These are phyloP conservation scores for Phyto melanocephala DNA, from an alignment of 2,888 invertebrate genomes.

Conservation along the genomic window DNA sequence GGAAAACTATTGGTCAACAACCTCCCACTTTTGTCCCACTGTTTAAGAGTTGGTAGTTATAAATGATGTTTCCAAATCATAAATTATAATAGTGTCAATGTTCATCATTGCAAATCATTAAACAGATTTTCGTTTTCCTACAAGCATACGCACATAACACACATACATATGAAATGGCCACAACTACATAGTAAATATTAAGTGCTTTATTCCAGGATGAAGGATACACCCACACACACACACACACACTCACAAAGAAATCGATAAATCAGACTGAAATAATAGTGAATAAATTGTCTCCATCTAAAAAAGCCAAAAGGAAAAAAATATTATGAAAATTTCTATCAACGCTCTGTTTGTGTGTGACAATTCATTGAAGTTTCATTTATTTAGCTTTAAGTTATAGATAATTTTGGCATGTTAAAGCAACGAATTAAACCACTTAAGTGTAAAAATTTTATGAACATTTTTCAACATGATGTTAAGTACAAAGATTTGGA, in stretches of 20 bases:
- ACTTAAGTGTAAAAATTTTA: too few species aligned
- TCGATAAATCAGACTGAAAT: constrained; percentile 15
- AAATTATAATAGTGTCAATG: constrained; percentile 18
- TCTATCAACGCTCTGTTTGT: too few species aligned
- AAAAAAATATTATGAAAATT: too few species aligned
- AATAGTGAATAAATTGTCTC: constrained; percentile 20
- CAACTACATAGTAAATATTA: not conserved
- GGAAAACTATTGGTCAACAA: not conserved
- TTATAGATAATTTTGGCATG: too few species aligned
- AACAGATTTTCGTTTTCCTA: constrained; percentile 34
- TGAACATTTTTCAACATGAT: too few species aligned
- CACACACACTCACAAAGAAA: not conserved
- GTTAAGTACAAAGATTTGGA: too few species aligned
- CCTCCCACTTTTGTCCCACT: not conserved
- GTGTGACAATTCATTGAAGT: too few species aligned
- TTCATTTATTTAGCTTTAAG: too few species aligned
- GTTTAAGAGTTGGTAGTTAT: not conserved
- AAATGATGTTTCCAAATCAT: not conserved
- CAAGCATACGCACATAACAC: too few species aligned
- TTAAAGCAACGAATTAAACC: too few species aligned
- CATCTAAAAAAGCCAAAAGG: constrained; percentile 31
- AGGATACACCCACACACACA: not conserved
- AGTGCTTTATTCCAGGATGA: not conserved
- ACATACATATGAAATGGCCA: not conserved
- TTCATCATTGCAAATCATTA: constrained; percentile 44